Evolutionary conservation across 2,888 invertebrate genomes (phyloP), one percentile per base, ranked within the genome.

Genomic region (Zaprionus lineosus): DNA sequence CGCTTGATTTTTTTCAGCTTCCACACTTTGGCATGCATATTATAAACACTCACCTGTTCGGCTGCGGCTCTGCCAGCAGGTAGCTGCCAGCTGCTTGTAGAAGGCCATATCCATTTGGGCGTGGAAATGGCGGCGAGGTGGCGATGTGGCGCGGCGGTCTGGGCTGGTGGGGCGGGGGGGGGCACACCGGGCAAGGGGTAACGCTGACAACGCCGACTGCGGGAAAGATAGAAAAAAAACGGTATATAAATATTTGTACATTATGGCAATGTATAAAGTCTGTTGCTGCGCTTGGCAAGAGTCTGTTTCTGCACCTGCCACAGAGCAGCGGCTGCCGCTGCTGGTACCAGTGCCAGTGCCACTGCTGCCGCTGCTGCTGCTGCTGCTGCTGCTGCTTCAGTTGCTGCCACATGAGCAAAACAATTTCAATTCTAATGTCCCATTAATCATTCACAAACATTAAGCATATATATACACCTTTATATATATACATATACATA

Each of bases 381-480:
- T 33, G 48, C 48, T 33, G 15, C 48, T 18, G 21, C 39, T 33
- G 7, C 28, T 43, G 62, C 19, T 28, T 39, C 7, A 21, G 31
- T 33, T 29, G 48, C 52, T 31, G 47, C 69, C 56, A 62, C 52
- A 52, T 47, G 53, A 63, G 69, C 68, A 69, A 81, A 84, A 84
- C 82, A 79, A 84, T 84, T 84, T 81, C 74, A 66, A 84, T 84
- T 84, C 84, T 84, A 79, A 79, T 79, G 84, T 72, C 66, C 74
- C 82, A 79, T 79, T 79, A 79, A 84, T 79, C 78, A 79, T 79
- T 79, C 82, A 72, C 82, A 81, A 84, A 81, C 84, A 84, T 79
- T 79, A 79, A 84, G 63, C 74, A 81, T 74, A 73, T 44, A 57
- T 21, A 47, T 47, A 26, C 41, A 14, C 34, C 28, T 29, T 11